Evolutionary conservation across 2,888 invertebrate genomes (phyloP).

Genomic region (Athetis lepigone): DNA sequence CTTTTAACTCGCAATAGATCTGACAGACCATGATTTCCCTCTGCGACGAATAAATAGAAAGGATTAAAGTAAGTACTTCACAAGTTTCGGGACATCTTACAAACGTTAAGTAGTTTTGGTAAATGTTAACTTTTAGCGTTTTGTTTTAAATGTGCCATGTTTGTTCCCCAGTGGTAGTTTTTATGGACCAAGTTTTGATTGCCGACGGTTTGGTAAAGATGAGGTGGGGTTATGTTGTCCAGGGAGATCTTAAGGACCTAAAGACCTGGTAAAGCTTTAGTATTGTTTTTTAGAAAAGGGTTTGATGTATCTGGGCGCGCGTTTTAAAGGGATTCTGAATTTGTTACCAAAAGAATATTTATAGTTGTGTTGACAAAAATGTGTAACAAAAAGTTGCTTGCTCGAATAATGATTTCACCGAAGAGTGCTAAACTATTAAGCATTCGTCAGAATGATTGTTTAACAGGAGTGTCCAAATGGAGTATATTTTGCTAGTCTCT

Average conservation of each 20-base stretch:
- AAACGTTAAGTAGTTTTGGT: constrained; percentile 68
- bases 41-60: constrained; percentile 73
- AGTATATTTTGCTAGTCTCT: too few relatives aligned
- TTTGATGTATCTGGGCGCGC: background rate
- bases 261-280: background rate
- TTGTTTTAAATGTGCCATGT: constrained; percentile 61
- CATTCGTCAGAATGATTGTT: too few relatives aligned
- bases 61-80: constrained; percentile 75
- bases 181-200: constrained; percentile 55
- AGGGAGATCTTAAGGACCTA: background rate
- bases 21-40: constrained; percentile 73
- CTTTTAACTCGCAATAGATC: constrained; percentile 55
- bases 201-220: constrained; percentile 30
- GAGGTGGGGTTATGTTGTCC: constrained; percentile 14
- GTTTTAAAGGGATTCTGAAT: background rate
- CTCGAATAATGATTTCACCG: too few relatives aligned
- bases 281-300: background rate
- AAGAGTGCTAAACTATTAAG: too few relatives aligned
- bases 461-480: too few relatives aligned
- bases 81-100: constrained; percentile 72
- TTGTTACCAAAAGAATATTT: too few relatives aligned
- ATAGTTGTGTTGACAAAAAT: too few relatives aligned
- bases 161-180: constrained; percentile 51
- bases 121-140: constrained; percentile 61
- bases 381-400: too few relatives aligned